Base-by-base conservation (phyloP, 2,797 vertebrate species). In the Propithecus perrieri region DNA sequence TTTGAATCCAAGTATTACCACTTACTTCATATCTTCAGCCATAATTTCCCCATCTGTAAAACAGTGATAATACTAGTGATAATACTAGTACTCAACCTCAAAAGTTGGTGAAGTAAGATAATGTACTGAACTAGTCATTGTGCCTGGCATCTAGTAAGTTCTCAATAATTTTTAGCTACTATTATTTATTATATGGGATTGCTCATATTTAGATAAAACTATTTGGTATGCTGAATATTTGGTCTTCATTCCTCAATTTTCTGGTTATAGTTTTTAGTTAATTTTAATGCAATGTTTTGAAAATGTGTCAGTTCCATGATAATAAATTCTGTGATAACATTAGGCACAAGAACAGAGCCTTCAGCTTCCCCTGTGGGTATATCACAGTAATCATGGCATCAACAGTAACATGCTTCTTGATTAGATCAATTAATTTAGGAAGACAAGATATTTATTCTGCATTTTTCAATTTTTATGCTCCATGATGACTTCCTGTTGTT, bases 351-450 rank as follows among this genome's bases (percentile, higher is more conserved):
- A 63, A 11, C 85, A 97, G 95, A 84, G 78, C 26, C 90, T 85
- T 67, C 50, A 0, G 4, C 41, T 91, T 97, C 80, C 75, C 89
- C 38, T 0, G 5, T 46, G 97, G 83, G 75, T 79, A 57, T 15
- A 48, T 76, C 67, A 20, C 53, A n/a, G 78, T 93, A 94, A 83
- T 95, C 63, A 72, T 18, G 89, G 81, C 59, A 93, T 67, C 89
- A 71, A 61, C 43, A 75, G 78, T 71, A 93, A 89, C 65, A 75
- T 46, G 72, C 65, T 81, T 95, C 87, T 93, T 91, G 89, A 94
- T 95, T 92, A 95, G 85, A 94, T 94, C 93, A 89, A 97, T 98
- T 97, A 97, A 97, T 97, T 95, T 93, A 96, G 55, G 67, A 63
- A 97, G 89, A 90, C n/a, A 78, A 95, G 96, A 75, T 94, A 96